Conservation (phyloP, 2,113 vertebrate genomes). For the Tragelaphus strepsiceros region DNA sequence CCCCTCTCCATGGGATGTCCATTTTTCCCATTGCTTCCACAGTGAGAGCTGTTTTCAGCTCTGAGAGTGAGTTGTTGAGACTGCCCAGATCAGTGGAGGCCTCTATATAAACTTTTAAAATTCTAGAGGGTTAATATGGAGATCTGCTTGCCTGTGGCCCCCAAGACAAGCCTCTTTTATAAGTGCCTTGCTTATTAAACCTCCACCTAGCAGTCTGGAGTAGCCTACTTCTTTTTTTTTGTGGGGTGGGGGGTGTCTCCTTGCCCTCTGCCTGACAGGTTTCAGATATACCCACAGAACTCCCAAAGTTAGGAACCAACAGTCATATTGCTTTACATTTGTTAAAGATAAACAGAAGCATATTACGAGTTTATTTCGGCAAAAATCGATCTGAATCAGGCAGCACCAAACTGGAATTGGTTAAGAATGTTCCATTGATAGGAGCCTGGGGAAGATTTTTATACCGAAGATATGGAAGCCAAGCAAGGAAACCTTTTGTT, state of each 20-base stretch:
- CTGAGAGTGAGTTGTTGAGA: not conserved
- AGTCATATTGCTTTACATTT: not conserved
- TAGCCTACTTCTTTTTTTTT: not conserved
- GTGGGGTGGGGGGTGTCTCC: fast-evolving
- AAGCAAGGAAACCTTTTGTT: not conserved
- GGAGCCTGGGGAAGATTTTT: not conserved
- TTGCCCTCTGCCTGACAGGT: not conserved
- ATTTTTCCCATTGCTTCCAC: not conserved
- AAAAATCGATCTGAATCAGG: not conserved
- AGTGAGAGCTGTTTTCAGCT: not conserved
- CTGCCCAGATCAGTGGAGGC: not conserved
- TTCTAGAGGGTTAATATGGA: not conserved
- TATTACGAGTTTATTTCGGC: not conserved
- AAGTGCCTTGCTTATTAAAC: not conserved
- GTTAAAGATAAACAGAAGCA: not conserved
- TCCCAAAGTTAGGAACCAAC: not conserved
- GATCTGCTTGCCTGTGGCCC: not conserved
- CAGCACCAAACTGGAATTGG: not conserved
- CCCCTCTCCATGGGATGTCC: not conserved
- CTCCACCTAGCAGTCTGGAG: not conserved
- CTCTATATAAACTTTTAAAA: not conserved
- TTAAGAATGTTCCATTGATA: not conserved
- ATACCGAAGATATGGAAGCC: not conserved
- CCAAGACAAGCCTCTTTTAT: not conserved
- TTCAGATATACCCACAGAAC: not conserved